These are phyloP conservation scores for Sardinella longiceps DNA, from an alignment of 2,797 vertebrate species.

Conservation along the genomic window DNA sequence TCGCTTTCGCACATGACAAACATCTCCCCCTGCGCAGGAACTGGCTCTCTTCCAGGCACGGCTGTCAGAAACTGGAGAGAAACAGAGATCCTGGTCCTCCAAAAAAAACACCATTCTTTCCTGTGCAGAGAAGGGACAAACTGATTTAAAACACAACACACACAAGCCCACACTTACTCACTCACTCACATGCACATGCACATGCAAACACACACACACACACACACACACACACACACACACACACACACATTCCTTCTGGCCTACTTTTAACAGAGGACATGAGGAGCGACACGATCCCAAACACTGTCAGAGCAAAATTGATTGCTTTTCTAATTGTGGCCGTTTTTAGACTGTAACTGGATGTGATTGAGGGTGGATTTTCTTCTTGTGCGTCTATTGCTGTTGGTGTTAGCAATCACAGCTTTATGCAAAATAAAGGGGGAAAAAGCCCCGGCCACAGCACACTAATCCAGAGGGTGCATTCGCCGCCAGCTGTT, in stretches of 20 bases:
- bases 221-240: background rate
- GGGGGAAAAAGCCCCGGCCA: background rate
- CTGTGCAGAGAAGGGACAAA: background rate
- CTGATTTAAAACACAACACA: background rate
- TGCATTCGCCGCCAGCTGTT: conserved; percentile 22
- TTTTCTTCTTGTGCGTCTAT: conserved; percentile 2
- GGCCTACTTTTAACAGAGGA: conserved; percentile 20
- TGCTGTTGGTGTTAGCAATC: conserved; percentile 16
- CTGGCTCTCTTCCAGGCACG: background rate
- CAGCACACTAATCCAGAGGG: conserved; percentile 5
- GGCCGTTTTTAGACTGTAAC: conserved; percentile 18
- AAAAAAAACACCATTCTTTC: background rate
- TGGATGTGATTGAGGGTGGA: conserved; percentile 11
- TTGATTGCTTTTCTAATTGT: conserved; percentile 26
- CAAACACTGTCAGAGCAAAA: conserved; percentile 2
- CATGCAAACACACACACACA: conserved; percentile 2
- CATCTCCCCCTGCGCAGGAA: background rate
- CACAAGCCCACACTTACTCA: background rate
- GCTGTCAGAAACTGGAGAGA: background rate
- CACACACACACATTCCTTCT: background rate
- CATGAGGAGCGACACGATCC: conserved; percentile 13
- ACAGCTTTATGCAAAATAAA: background rate
- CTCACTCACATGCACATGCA: background rate
- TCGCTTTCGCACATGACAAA: background rate
- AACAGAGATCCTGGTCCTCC: background rate